Evolutionary conservation across 2,888 invertebrate species (phyloP).

Genomic region (Meliscaeva auricollis): DNA sequence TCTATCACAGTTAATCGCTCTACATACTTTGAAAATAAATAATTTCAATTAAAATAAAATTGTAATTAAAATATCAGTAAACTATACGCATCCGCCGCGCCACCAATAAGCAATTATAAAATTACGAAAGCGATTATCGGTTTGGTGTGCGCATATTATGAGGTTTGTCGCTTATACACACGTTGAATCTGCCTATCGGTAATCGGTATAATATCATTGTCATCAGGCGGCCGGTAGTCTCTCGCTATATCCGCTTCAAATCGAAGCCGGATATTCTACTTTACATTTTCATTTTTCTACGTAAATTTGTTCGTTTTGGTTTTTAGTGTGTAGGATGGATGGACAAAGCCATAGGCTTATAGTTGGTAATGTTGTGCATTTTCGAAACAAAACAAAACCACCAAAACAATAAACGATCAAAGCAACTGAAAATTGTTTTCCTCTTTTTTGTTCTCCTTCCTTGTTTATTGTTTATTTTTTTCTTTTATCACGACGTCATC

Average conservation of each 20-base stretch:
- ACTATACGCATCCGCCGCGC: conserved; percentile 65
- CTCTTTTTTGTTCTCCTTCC: conserved; percentile 57
- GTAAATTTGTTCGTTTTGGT: conserved; percentile 58
- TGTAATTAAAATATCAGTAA: conserved; percentile 66
- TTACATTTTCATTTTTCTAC: conserved; percentile 80
- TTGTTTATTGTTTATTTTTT: conserved; percentile 2
- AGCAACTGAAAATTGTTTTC: conserved; percentile 40
- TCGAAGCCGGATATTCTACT: conserved; percentile 81
- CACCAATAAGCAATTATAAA: conserved; percentile 64
- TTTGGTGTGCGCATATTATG: conserved; percentile 26
- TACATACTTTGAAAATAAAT: conserved; percentile 41
- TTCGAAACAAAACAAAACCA: conserved; percentile 51
- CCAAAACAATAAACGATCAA: conserved; percentile 36
- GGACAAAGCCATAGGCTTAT: conserved; percentile 1
- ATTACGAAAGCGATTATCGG: conserved; percentile 68
- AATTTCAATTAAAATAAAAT: conserved; percentile 52
- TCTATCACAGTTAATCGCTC: conserved; percentile 55
- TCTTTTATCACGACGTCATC: neutral
- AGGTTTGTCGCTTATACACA: conserved; percentile 23
- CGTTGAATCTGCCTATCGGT: conserved; percentile 5
- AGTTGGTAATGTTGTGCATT: conserved; percentile 41
- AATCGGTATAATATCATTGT: neutral
- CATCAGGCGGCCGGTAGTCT: conserved; percentile 21
- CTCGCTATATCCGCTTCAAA: conserved; percentile 71
- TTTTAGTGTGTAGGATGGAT: conserved; percentile 42